These are phyloP conservation scores for Argyresthia albistria DNA, from an alignment of 2,888 invertebrate species.

Conservation along the genomic window DNA sequence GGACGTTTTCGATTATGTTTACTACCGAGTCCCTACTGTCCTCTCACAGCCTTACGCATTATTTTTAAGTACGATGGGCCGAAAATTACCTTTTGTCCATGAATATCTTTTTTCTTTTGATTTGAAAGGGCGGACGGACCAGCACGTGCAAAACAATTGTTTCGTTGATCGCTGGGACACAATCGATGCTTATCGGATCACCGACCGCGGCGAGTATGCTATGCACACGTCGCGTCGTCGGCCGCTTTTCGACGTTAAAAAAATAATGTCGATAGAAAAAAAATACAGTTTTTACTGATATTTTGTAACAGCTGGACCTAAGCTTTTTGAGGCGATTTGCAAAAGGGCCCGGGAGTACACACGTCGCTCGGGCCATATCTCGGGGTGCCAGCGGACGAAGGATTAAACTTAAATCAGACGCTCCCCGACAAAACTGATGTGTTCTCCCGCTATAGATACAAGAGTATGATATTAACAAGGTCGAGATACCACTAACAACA, in stretches of 20 bases:
- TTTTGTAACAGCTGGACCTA: constrained; percentile 28
- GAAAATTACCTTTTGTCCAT: too few species aligned
- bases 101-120: too few species aligned
- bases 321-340: constrained; percentile 34
- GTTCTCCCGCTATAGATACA: neutral
- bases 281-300: constrained; percentile 22
- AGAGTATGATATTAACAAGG: neutral
- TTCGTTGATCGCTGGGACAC: constrained; percentile 25
- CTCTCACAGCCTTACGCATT: too few species aligned
- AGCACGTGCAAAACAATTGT: constrained; percentile 42
- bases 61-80: too few species aligned
- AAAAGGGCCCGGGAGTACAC: constrained; percentile 34
- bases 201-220: constrained; percentile 17
- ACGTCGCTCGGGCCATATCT: constrained; percentile 47
- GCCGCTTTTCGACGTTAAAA: too few species aligned
- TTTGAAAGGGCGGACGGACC: constrained; percentile 40
- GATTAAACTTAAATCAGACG: constrained; percentile 48
- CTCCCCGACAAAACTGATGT: constrained; percentile 16
- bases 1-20: too few species aligned
- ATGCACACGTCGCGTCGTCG: too few species aligned
- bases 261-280: too few species aligned
- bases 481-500: neutral
- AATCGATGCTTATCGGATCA: constrained; percentile 22
- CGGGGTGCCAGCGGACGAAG: constrained; percentile 44
- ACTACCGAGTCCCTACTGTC: too few species aligned